Conservation (phyloP, 1,140 invertebrate species). For the Zaprionus camerounensis region DNA sequence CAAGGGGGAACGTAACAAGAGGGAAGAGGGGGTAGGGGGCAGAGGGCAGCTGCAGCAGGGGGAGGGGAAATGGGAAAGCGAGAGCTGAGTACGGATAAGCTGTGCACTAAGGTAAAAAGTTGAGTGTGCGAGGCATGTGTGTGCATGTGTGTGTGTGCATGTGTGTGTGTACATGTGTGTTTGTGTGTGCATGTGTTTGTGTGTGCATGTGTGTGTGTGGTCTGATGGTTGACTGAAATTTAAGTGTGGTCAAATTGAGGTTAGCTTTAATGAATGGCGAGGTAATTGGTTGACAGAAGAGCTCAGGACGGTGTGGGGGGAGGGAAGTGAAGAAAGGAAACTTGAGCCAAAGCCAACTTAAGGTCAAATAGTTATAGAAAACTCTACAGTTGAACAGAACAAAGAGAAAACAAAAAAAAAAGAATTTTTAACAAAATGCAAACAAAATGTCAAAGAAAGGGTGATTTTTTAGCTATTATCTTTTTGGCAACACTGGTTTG, state of each 20-base stretch:
- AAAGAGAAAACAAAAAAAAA: not conserved
- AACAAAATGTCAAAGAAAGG: not conserved
- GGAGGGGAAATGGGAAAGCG: constrained; percentile 4
- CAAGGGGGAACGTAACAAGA: not conserved
- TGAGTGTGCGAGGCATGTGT: constrained; percentile 15
- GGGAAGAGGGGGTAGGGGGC: not conserved
- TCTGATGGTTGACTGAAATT: constrained; percentile 35
- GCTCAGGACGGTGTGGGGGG: too few relatives aligned
- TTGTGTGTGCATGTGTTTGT: not conserved
- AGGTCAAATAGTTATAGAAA: constrained; percentile 20
- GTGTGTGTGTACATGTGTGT: not conserved
- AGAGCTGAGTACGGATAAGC: constrained; percentile 21
- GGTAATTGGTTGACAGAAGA: constrained; percentile 33
- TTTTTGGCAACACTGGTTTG: too few relatives aligned
- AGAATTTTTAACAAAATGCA: not conserved
- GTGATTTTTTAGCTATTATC: too few relatives aligned
- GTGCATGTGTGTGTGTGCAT: too few relatives aligned
- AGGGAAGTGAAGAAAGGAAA: not conserved
- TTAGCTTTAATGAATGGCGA: constrained; percentile 43
- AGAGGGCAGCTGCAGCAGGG: not conserved
- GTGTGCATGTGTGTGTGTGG: not conserved
- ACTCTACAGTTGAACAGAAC: not conserved
- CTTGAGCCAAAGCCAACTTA: constrained; percentile 12
- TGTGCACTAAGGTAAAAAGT: constrained; percentile 27
- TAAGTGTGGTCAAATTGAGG: constrained; percentile 51